These are phyloP conservation scores for Leuciscus waleckii DNA, from an alignment of 2,797 vertebrate species.

Conservation along the genomic window DNA sequence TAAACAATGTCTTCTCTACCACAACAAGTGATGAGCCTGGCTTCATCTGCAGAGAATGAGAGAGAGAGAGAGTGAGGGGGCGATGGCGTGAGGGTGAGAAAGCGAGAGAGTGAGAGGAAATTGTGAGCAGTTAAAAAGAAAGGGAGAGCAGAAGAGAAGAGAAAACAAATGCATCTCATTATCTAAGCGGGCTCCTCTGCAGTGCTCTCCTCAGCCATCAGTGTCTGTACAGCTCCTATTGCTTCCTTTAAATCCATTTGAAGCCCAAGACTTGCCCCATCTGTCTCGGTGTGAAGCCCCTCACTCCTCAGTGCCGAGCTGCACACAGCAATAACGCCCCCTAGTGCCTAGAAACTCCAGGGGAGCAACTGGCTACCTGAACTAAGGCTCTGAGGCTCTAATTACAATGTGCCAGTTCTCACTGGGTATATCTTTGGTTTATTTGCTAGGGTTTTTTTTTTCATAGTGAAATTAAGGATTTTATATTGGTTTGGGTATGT, in stretches of 20 bases:
- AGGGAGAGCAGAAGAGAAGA: slow-evolving; percentile 50
- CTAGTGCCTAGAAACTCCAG: slow-evolving; percentile 68
- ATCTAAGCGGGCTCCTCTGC: slow-evolving; percentile 75
- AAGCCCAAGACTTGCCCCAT: slow-evolving; percentile 80
- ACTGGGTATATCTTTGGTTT: background rate
- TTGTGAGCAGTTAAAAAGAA: slow-evolving; percentile 38
- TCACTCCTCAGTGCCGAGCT: slow-evolving; percentile 53
- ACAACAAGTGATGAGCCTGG: slow-evolving; percentile 77
- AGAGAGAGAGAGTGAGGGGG: slow-evolving; percentile 60
- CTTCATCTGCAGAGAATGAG: slow-evolving; percentile 66
- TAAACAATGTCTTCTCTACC: slow-evolving; percentile 69
- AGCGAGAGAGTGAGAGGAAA: slow-evolving; percentile 64
- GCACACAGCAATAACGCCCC: slow-evolving; percentile 79
- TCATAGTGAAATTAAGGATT: background rate
- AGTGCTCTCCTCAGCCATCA: slow-evolving; percentile 81
- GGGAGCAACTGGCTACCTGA: background rate
- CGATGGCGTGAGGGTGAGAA: too few relatives aligned
- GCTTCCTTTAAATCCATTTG: slow-evolving; percentile 83
- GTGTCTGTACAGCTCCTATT: slow-evolving; percentile 81
- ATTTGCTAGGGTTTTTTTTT: background rate
- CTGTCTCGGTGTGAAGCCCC: slow-evolving; percentile 71
- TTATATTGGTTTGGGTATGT: background rate
- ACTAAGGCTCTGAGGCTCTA: background rate
- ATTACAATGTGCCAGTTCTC: background rate
- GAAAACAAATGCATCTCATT: slow-evolving; percentile 84